Conservation (phyloP, 2,113 vertebrate species). For the Sula dactylatra region DNA sequence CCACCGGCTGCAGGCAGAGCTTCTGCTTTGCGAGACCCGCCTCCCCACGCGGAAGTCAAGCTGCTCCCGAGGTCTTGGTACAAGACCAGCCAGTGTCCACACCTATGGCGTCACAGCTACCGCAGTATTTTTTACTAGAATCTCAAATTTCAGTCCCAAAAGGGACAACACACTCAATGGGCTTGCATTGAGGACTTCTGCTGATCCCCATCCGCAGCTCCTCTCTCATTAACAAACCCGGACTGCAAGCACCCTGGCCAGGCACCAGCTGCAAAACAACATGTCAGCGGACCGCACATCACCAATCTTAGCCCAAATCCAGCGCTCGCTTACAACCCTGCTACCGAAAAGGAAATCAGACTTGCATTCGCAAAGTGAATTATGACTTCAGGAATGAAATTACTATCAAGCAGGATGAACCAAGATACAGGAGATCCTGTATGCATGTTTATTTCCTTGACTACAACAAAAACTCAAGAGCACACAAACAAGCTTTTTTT, state of each 20-base stretch:
- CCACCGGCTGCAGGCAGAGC: not conserved
- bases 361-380: not conserved
- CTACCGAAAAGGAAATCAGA: not conserved
- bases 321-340: fast-evolving
- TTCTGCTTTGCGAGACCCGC: fast-evolving
- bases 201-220: not conserved
- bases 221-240: not conserved
- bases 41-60: not conserved
- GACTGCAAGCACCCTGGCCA: not conserved
- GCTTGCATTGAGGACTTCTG: fast-evolving
- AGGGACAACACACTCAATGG: not conserved
- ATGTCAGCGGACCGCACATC: not conserved
- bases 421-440: constrained; percentile 15
- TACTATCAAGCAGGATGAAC: constrained; percentile 4
- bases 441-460: constrained; percentile 24
- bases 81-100: too few relatives aligned
- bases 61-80: not conserved
- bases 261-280: not conserved
- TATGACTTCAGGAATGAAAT: not conserved
- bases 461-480: not conserved
- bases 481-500: not conserved
- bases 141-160: not conserved
- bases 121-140: not conserved
- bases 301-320: not conserved
- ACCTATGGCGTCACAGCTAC: fast-evolving